These are phyloP conservation scores for Allochrocebus solatus DNA, from an alignment of 2,797 vertebrate genomes.

Conservation along the genomic window DNA sequence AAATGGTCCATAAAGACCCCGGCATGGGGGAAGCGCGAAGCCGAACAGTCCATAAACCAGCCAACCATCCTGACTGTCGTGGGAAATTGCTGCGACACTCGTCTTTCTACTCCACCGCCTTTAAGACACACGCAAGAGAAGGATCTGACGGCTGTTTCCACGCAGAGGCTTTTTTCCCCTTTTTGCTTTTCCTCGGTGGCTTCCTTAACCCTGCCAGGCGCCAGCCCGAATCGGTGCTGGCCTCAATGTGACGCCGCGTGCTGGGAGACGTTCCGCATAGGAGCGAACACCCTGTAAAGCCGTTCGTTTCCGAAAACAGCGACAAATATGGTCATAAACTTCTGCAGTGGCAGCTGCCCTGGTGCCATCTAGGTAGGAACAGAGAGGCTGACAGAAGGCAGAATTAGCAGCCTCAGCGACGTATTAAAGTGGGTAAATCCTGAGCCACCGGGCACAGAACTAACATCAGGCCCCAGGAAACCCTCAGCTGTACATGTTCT, in stretches of 20 bases:
- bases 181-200: no score
- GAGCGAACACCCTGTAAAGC: rapidly evolving
- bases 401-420: rapidly evolving
- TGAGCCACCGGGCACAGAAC: not conserved
- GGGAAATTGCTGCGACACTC: rapidly evolving
- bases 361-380: not conserved
- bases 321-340: rapidly evolving
- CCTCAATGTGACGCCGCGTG: rapidly evolving
- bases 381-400: not conserved
- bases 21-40: not conserved
- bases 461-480: not conserved
- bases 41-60: rapidly evolving
- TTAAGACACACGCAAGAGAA: not conserved
- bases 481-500: rapidly evolving
- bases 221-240: rapidly evolving
- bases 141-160: not conserved
- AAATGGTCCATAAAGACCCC: not conserved
- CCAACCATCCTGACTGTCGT: not conserved
- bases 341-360: rapidly evolving
- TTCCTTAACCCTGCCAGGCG: not conserved
- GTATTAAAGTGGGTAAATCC: rapidly evolving
- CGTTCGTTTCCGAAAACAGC: not conserved
- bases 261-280: not conserved
- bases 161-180: rapidly evolving
- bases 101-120: not conserved